Percentiles rank a stretch among this genome's conserved stretches.
phyloP scores from a whole-genome alignment of 2,113 vertebrate species.

The Charadrius vociferus region DNA sequence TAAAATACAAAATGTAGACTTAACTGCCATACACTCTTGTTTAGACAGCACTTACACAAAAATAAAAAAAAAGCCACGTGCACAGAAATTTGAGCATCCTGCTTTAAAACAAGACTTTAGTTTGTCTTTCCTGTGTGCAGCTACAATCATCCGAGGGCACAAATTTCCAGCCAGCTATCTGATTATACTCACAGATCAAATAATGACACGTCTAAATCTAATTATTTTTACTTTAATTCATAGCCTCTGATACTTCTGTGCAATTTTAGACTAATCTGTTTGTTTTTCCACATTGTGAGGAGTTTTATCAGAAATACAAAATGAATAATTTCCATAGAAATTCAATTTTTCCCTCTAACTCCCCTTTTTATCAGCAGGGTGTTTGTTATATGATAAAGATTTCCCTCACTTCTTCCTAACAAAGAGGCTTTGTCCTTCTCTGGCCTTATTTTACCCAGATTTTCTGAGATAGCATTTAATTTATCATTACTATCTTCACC shows the following conservation, averaged over 20 bases:
- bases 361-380: background rate
- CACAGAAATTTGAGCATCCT: background rate
- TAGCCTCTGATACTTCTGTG: background rate
- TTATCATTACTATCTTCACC: background rate
- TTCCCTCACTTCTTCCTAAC: background rate
- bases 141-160: background rate
- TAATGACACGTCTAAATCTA: background rate
- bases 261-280: background rate
- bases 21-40: background rate
- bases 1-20: background rate
- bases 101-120: background rate
- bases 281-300: background rate
- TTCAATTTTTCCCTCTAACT: background rate
- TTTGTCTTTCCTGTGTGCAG: background rate
- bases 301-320: slow-evolving; percentile 12
- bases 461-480: background rate
- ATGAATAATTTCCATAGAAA: background rate
- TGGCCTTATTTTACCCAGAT: background rate
- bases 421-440: background rate
- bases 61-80: background rate
- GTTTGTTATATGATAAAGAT: background rate
- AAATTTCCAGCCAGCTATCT: background rate
- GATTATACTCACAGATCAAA: slow-evolving; percentile 10
- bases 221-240: slow-evolving; percentile 37
- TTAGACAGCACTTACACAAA: background rate